phyloP scores from a whole-genome alignment of 2,888 invertebrate genomes.

The Pammene fasciana region DNA sequence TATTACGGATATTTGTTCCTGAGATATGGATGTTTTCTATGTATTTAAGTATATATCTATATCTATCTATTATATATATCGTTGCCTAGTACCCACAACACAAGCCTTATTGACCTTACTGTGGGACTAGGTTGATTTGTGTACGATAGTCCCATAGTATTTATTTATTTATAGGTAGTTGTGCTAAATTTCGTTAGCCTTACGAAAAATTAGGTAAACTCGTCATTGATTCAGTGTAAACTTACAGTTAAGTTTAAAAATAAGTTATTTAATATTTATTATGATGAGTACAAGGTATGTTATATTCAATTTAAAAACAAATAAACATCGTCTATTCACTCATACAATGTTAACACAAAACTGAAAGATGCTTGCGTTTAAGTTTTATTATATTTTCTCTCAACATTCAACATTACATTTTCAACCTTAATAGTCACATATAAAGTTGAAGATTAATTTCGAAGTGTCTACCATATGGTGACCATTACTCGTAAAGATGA shows the following conservation, averaged over 20 bases:
- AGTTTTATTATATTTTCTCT: slow-evolving; percentile 20
- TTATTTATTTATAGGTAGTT: too few species aligned
- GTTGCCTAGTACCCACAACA: too few species aligned
- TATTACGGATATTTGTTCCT: too few species aligned
- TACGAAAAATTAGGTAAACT: too few species aligned
- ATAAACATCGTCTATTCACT: slow-evolving; percentile 18
- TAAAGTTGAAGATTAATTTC: slow-evolving; percentile 3
- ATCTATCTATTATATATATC: too few species aligned
- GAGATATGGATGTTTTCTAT: too few species aligned
- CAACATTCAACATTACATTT: not conserved
- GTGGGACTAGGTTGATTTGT: too few species aligned
- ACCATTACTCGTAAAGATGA: slow-evolving; percentile 32
- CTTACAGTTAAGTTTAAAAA: not conserved
- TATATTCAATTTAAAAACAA: slow-evolving; percentile 15
- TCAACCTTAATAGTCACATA: not conserved
- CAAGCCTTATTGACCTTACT: too few species aligned
- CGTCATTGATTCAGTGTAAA: too few species aligned
- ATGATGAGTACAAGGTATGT: not conserved
- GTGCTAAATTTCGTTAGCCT: too few species aligned
- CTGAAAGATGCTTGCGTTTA: slow-evolving; percentile 23
- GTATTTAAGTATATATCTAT: too few species aligned
- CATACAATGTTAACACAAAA: slow-evolving; percentile 11
- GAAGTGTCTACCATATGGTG: slow-evolving; percentile 22
- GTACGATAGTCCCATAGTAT: too few species aligned
- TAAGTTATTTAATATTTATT: not conserved